These are phyloP conservation scores for Philaethria dido DNA, from an alignment of 2,888 invertebrate genomes.

Conservation along the genomic window DNA sequence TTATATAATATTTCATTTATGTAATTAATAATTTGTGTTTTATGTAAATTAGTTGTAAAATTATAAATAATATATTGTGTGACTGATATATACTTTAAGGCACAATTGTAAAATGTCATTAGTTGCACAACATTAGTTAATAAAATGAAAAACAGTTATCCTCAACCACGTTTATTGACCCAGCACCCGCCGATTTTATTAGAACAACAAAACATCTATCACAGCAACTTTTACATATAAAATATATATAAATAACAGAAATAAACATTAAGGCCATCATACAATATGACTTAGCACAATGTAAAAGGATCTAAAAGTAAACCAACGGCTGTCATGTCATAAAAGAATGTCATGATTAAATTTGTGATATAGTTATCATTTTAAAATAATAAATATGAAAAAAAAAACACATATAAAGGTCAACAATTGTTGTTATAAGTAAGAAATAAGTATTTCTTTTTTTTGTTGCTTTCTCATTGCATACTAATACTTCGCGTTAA, in stretches of 20 bases:
- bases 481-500: neutral
- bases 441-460: neutral
- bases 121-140: neutral
- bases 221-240: conserved; percentile 64
- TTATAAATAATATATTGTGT: too few species aligned
- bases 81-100: too few species aligned
- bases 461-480: neutral
- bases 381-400: too few species aligned
- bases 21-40: too few species aligned
- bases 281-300: neutral
- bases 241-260: conserved; percentile 27
- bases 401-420: neutral
- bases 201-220: conserved; percentile 70
- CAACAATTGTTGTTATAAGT: neutral
- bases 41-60: too few species aligned
- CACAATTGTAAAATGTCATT: too few species aligned
- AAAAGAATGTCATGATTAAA: conserved; percentile 6
- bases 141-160: conserved; percentile 49
- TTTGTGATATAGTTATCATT: too few species aligned
- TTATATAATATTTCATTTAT: too few species aligned
- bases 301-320: conserved; percentile 1
- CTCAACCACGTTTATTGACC: conserved; percentile 76
- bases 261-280: conserved; percentile 1
- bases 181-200: conserved; percentile 66
- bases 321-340: neutral